Evolutionary conservation across 2,888 invertebrate genomes (phyloP), one percentile per base, ranked within the genome.

Genomic region (Sarcophaga rosellei): DNA sequence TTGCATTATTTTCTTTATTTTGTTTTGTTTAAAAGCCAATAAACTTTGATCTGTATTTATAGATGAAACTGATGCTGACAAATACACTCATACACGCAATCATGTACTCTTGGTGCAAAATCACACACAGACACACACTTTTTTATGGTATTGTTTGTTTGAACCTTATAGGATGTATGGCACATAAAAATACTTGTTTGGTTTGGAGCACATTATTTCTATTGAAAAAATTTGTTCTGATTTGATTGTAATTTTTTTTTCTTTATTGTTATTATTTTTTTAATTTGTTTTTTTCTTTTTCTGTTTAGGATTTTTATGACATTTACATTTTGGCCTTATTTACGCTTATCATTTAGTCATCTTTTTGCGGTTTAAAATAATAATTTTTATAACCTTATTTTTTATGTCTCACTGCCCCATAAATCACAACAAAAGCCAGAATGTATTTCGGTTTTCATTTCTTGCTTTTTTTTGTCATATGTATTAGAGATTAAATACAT

Each of bases 31-130:
- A 82, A 84, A 81, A 81, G 80, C 84, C 84, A 84, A 84, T 84
- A 81, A 84, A 84, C 84, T 84, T 84, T 81, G 84, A 77, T 77
- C 80, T 77, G 72, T 75, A 79, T 76, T 84, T 63, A 79, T 76
- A 65, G 53, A 59, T 17, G 70, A 53, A 15, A 53, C 12, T 20
- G 35, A 20, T n/a, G 61, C 61, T n/a, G 20, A 61, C 10, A 61
- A n/a, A 61, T 61, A 61, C 61, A 61, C 8, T 17, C 20, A 61
- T 20, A 53, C 53, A 15, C 17, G 15, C 17, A 15, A 53, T 53
- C 17, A 53, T 15, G 17, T 53, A 53, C 53, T 35, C 1, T 8
- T 35, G 35, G 35, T 35, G 8, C 35, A 35, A 35, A 15, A 47
- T 47, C 47, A 21, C 23, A 65, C 47, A 66, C 20, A 66, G 4